Conservation (phyloP, 2,888 invertebrate species). For the Drosophila kanekoi region DNA sequence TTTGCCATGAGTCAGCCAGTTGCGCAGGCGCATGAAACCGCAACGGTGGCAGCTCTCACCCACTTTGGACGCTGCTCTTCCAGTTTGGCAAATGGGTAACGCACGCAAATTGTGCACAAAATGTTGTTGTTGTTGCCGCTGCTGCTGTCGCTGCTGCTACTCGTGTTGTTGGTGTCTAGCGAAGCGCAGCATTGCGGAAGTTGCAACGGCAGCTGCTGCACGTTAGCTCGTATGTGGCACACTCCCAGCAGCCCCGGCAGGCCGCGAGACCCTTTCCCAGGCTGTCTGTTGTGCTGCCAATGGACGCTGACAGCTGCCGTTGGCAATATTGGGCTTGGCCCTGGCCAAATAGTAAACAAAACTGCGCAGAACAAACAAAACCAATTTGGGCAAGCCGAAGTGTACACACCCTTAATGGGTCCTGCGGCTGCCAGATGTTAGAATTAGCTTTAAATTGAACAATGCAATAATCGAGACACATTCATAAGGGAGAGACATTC, state of each 20-base stretch:
- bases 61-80: conserved; percentile 44
- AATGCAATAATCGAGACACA: not conserved
- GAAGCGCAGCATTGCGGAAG: conserved; percentile 77
- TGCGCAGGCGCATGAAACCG: conserved; percentile 64
- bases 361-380: conserved; percentile 19
- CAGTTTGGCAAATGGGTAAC: conserved; percentile 69
- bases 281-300: conserved; percentile 45
- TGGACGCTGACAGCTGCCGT: conserved; percentile 69
- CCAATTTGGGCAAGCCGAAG: conserved; percentile 20
- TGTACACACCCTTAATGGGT: conserved; percentile 32
- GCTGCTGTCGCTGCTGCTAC: conserved; percentile 41
- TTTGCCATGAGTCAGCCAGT: conserved; percentile 50
- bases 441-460: conserved; percentile 2
- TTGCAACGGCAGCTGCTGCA: conserved; percentile 66
- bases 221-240: conserved; percentile 50
- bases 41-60: conserved; percentile 60
- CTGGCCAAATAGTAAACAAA: conserved; percentile 47
- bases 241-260: conserved; percentile 30
- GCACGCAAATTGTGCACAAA: conserved; percentile 66
- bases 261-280: conserved; percentile 45
- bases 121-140: conserved; percentile 34
- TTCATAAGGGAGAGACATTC: too few relatives aligned
- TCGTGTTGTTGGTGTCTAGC: conserved; percentile 52
- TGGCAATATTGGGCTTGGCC: conserved; percentile 57
- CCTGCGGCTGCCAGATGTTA: conserved; percentile 9